Percentiles rank a stretch among this genome's conserved stretches.
These are phyloP conservation scores for Podarcis lilfordi DNA, from an alignment of 2,797 vertebrate species.

Conservation along the genomic window DNA sequence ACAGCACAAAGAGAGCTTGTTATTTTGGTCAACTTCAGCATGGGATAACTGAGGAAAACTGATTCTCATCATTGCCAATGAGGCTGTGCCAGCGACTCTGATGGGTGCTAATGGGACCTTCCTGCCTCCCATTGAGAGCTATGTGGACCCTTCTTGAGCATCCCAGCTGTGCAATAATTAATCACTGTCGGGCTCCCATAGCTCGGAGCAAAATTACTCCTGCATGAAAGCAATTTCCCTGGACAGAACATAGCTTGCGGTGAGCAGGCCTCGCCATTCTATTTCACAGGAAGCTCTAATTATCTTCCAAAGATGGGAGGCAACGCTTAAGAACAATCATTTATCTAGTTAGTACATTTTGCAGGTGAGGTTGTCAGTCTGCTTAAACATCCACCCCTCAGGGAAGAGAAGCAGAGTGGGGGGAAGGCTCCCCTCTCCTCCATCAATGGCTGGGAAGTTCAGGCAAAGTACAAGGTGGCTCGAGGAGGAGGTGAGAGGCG, in stretches of 20 bases:
- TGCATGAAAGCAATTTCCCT: conserved; percentile 41
- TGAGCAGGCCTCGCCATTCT: conserved; percentile 7
- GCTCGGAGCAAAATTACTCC: conserved; percentile 41
- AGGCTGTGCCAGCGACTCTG: neutral
- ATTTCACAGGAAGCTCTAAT: conserved; percentile 35
- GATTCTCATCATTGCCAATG: neutral
- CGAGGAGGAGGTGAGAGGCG: neutral
- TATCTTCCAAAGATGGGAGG: conserved; percentile 42
- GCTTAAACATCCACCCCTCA: conserved; percentile 20
- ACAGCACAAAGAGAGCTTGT: neutral
- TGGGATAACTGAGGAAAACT: neutral
- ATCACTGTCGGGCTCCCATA: conserved; percentile 20
- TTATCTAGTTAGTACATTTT: conserved; percentile 32
- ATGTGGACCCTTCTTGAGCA: neutral
- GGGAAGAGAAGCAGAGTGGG: neutral
- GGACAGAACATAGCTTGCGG: conserved; percentile 37
- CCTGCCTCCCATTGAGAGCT: neutral
- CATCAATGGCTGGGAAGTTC: conserved; percentile 15
- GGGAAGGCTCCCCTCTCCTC: neutral
- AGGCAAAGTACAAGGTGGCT: conserved; percentile 10
- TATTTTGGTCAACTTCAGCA: neutral
- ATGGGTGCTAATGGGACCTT: conserved; percentile 8
- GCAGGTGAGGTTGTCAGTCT: conserved; percentile 38
- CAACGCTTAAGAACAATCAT: conserved; percentile 36
- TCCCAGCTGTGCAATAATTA: conserved; percentile 30